Evolutionary conservation across 2,888 invertebrate genomes (phyloP), one percentile per base, ranked within the genome.

Genomic region (Epinotia brunnichana): DNA sequence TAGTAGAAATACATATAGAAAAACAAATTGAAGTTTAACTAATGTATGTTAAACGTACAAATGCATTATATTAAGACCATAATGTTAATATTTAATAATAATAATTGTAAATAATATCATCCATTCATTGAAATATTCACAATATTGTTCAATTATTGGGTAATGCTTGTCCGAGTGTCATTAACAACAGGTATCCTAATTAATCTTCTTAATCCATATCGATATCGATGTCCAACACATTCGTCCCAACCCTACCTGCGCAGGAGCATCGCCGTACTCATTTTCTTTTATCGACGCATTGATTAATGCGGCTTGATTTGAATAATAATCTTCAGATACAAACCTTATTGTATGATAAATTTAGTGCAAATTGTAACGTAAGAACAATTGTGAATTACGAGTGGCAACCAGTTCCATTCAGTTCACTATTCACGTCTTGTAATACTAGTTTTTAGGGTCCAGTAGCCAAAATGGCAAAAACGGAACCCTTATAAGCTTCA

Each of bases 271-370:
- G 88, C 82, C 83, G 87, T 85, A 84, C 85, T 87, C 89, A 87
- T 92, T 92, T 92, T 91, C 92, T 92, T 92, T 91, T 92, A 92
- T 92, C 91, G 91, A 90, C 85, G 89, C 87, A 86, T 92, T 93
- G 93, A 93, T 92, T 92, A 92, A 93, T 92, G 91, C 87, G 79
- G 83, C 84, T 89, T 88, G 92, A 93, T 93, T 93, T 93, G 90
- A 93, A 93, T 93, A 93, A 93, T 92, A 92, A 92, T 92, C 90
- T 92, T 90, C 88, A 89, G 90, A 88, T 89, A 91, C 90, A 90
- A 90, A 91, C 90, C 90, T 92, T 92, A 92, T 92, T 91, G 92
- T 93, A 89, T 92, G 91, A 93, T 92, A 92, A 93, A 92, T 93
- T 93, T 92, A 92, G 92, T 92, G 92, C 90, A 91, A 92, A 92